A percentile compares a stretch with the other conserved stretches of the same genome.
These are phyloP conservation scores for Coccyzus lansbergi DNA, from an alignment of 2,797 vertebrate species.

Conservation along the genomic window DNA sequence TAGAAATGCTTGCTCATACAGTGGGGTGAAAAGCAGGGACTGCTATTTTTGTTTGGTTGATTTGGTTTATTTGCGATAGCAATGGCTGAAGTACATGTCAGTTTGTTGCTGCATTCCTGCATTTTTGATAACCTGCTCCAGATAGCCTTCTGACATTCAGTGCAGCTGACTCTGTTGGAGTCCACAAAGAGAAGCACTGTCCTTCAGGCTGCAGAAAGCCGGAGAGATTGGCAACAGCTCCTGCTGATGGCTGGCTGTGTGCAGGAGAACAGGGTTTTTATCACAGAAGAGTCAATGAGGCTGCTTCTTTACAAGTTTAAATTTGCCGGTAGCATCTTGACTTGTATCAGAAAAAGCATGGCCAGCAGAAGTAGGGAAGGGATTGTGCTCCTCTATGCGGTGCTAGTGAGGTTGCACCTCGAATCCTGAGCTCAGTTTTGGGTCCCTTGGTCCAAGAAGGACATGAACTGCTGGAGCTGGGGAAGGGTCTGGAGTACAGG, in stretches of 20 bases:
- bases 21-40: fast-evolving
- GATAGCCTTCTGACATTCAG: not conserved
- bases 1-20: not conserved
- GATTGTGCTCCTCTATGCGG: too few species aligned
- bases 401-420: too few species aligned
- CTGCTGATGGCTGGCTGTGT: not conserved
- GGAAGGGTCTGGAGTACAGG: too few species aligned
- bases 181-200: not conserved
- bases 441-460: too few species aligned
- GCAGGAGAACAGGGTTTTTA: not conserved
- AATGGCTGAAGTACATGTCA: not conserved
- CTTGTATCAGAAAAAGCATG: too few species aligned
- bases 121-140: not conserved
- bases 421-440: too few species aligned
- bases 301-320: not conserved
- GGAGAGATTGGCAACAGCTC: not conserved
- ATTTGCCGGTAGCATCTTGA: not conserved
- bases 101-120: not conserved
- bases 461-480: too few species aligned
- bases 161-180: not conserved
- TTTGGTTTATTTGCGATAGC: not conserved
- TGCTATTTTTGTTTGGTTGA: not conserved
- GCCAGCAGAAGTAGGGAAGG: too few species aligned
- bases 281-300: not conserved
- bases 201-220: not conserved